Base-by-base conservation (phyloP, 2,888 invertebrate genomes). In the Thecophora atra region DNA sequence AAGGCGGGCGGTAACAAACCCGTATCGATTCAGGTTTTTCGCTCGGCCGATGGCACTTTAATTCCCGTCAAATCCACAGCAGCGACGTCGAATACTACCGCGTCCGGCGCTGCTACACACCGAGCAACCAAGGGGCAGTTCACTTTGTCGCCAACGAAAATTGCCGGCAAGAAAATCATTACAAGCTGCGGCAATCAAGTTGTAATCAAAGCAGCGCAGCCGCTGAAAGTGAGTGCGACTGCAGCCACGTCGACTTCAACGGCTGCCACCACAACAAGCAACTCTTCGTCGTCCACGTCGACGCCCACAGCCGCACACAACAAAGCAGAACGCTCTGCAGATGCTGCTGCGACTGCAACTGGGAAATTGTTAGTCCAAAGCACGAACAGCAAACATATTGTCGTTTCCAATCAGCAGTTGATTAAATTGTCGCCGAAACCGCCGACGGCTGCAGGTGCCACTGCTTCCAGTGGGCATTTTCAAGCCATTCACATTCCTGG, bases 401-500 rank as follows among this genome's bases (percentile, higher is more conserved):
- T 86, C 63, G 83, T 86, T 7, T 76, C 85, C 37, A 82, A 76
- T 67, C 84, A 81, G 56, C 83, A 83, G 70, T 78, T 86, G 6
- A 80, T 86, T 0, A 86, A 86, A 76, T 72, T 86, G 11, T 82
- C 84, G 1, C 83, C 83, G 3, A 84, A 82, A 64, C 28, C 80
- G 19, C 58, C 76, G 15, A 56, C 71, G 6, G 42, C 74, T 11
- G 24, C 28, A 2, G 58, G n/a, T 15, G 26, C 72, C n/a, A 56
- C n/a, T n/a, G n/a, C 52, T 26, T 37, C 30, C 19, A 67, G 77
- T 37, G 78, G 78, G 1, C 75, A 81, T 44, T 44, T 85, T 37
- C 85, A 85, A 72, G 78, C 86, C 0, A 80, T 86, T 62, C 84
- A 85, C 74, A 72, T 86, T 42, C 76, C 83, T 0, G 85, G 85